Base-by-base conservation (phyloP, 1,140 invertebrate genomes). In the Araneus ventricosus region DNA sequence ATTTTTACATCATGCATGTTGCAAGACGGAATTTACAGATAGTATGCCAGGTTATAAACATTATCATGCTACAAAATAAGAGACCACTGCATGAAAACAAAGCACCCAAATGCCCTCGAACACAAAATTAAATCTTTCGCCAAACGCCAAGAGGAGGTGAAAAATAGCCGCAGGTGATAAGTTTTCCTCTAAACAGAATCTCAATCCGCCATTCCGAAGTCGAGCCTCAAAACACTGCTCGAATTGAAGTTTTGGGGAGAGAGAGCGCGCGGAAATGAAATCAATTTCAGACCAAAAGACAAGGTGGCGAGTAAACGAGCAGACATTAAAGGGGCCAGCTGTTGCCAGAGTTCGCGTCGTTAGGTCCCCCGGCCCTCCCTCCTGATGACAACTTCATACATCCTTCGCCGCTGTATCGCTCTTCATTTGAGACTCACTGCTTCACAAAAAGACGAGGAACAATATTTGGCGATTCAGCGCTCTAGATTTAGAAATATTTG, bases 311-410 rank as follows among this genome's bases (percentile, higher is more conserved):
- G 88, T 90, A 90, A 90, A 90, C 70, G 88, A 80, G 88, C 24
- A 45, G 70, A 90, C 88, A 90, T 90, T 90, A 90, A 67, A 59
- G 88, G 75, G 75, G 59, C 88, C 88, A 80, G 88, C 88, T 90
- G 88, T 80, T 80, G 45, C 88, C 88, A 90, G n/a, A 17, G 22
- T 30, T 39, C 45, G 8, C 34, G 75, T 90, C 88, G 88, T 90
- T 90, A 90, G 70, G 88, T 80, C 70, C 45, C 88, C 67, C 67
- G 3, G 5, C 5, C 17, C 59, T n/a, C 17, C 59, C 59, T n/a
- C 22, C 75, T 90, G 88, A 90, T 90, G 88, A 90, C 88, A 90
- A 90, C 88, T 90, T 59, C 88, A 59, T 70, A 88, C 87, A 88
- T 84, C 80, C 80, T 52, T 84, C 80, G 27, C 39, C 80, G 80